These are phyloP conservation scores for Saturnia japonica DNA, from an alignment of 2,888 invertebrate species.

Conservation along the genomic window DNA sequence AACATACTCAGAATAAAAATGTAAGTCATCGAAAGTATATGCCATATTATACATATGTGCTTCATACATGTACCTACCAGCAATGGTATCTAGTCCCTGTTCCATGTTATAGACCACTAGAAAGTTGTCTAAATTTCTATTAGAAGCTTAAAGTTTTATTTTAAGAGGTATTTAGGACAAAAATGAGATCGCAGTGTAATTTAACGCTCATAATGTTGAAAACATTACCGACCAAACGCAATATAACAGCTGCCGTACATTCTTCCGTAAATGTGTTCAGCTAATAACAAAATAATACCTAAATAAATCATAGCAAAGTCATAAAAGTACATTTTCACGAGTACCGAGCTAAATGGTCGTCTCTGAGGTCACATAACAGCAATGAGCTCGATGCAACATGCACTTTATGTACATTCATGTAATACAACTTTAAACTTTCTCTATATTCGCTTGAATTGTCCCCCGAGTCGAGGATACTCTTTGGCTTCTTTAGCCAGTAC, in stretches of 20 bases:
- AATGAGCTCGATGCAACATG: slow-evolving; percentile 18
- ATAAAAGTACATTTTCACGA: slow-evolving; percentile 9
- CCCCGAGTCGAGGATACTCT: slow-evolving; percentile 6
- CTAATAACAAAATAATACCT: slow-evolving; percentile 23
- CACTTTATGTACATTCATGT: slow-evolving; percentile 15
- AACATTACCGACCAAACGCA: slow-evolving; percentile 27
- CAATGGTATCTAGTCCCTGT: background rate
- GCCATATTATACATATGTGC: too few species aligned
- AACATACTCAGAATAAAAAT: too few species aligned
- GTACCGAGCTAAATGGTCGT: slow-evolving; percentile 11
- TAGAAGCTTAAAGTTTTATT: slow-evolving; percentile 22
- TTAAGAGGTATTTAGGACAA: background rate
- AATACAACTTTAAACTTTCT: slow-evolving; percentile 16
- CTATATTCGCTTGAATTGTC: slow-evolving; percentile 18
- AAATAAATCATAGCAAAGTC: slow-evolving; percentile 20
- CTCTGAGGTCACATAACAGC: slow-evolving; percentile 17
- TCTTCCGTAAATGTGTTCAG: slow-evolving; percentile 12
- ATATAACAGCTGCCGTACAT: slow-evolving; percentile 18
- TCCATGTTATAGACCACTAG: background rate
- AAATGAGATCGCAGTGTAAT: slow-evolving; percentile 21
- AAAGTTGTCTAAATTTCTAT: background rate
- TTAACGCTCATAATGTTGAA: slow-evolving; percentile 20
- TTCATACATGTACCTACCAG: background rate
- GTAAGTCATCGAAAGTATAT: too few species aligned
- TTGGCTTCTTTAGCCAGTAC: slow-evolving; percentile 3